Base-by-base conservation (phyloP, 1,140 invertebrate genomes). In the Cheumatopsyche charites region DNA sequence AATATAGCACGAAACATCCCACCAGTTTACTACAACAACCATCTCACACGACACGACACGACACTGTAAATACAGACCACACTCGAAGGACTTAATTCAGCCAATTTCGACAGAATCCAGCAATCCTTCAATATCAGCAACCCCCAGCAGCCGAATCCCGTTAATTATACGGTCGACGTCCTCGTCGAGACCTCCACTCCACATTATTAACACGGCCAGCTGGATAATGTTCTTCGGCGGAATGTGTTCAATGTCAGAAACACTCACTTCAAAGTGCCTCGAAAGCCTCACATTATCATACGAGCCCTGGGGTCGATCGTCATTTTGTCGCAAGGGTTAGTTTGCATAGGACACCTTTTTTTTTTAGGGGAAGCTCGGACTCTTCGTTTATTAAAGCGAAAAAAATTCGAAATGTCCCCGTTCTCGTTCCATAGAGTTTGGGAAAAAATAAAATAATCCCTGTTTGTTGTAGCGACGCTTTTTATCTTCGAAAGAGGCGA, bases 181-280 rank as follows among this genome's bases (percentile, higher is more conserved):
- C 7, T 52, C 47, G 13, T 15, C 29, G 29, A 36, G 19, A 17
- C 19, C 6, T 52, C 47, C n/a, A 52, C 47, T 52, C 19, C 47
- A 52, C 15, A 52, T 52, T 52, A 52, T 52, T 52, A 52, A 52
- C 19, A 52, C 19, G 47, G n/a, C 19, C 47, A 47, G 15, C 43
- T 47, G 12, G 43, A 47, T 47, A 47, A 47, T 47, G 43, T 42
- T n/a, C 29, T 9, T 47, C 55, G 6, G 2, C 55, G 13, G 23
- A 58, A 58, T 58, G 23, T 58, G 21, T 58, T 58, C 55, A 25
- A 58, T 58, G 55, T 58, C 55, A 58, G 21, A 58, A 58, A 58
- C 55, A 58, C 21, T 58, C 55, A 58, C 55, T 58, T 58, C 55
- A 26, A 23, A 58, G 23, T 2, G 7, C 19, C n/a, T 19, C 19